Evolutionary conservation across 1,140 invertebrate species (phyloP).

Genomic region (Rhyacophila brunnea): DNA sequence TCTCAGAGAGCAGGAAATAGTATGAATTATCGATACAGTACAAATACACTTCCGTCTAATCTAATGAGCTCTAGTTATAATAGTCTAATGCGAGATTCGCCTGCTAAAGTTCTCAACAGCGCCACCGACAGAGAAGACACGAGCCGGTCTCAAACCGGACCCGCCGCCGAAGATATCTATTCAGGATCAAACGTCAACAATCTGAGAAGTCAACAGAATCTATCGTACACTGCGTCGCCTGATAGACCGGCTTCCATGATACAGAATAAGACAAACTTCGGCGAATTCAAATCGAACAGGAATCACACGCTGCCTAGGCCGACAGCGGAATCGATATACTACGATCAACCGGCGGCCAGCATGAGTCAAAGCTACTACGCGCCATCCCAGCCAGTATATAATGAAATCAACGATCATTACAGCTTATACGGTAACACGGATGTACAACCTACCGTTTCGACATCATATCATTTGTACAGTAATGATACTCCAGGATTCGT

Average conservation of each 20-base stretch:
- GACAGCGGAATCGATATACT: conserved; percentile 18
- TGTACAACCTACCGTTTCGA: conserved; percentile 4
- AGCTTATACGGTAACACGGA: conserved; percentile 18
- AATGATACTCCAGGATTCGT: conserved; percentile 26
- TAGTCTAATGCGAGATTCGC: conserved; percentile 5
- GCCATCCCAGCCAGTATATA: conserved; percentile 27
- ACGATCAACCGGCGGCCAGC: conserved; percentile 16
- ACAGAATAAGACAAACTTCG: conserved; percentile 22
- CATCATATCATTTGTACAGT: conserved; percentile 30
- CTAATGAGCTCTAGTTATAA: conserved; percentile 12
- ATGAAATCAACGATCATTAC: conserved; percentile 33
- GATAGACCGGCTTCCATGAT: conserved; percentile 26
- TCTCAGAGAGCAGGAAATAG: conserved; percentile 6
- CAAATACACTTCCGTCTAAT: conserved; percentile 19
- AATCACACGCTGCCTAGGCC: conserved; percentile 24
- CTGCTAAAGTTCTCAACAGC: conserved; percentile 17
- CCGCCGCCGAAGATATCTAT: conserved; percentile 7
- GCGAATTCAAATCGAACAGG: conserved; percentile 34
- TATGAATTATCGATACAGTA: conserved; percentile 21
- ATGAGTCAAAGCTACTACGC: conserved; percentile 21
- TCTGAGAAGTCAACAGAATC: conserved; percentile 13
- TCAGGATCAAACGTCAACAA: conserved; percentile 15
- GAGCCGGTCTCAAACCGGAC: conserved; percentile 20
- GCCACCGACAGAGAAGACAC: conserved; percentile 17
- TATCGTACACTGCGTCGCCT: conserved; percentile 9